phyloP scores from a whole-genome alignment of 2,113 vertebrate genomes.

The Lepus timidus region DNA sequence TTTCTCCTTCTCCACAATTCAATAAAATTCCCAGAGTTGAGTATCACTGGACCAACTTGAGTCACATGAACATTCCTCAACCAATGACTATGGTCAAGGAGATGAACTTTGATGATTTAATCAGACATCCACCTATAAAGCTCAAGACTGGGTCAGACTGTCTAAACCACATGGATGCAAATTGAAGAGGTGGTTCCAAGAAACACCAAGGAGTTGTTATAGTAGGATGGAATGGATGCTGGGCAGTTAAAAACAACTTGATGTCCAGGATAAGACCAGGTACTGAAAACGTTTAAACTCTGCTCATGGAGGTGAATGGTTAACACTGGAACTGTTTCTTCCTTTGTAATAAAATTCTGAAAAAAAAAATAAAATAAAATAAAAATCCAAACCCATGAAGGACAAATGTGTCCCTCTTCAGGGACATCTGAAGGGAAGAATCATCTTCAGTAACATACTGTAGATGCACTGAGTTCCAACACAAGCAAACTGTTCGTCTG shows the following conservation, averaged over 20 bases:
- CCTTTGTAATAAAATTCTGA: slow-evolving; percentile 39
- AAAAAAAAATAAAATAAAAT: slow-evolving; percentile 14
- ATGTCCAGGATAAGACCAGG: slow-evolving; percentile 8
- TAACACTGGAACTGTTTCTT: slow-evolving; percentile 54
- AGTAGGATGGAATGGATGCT: slow-evolving; percentile 50
- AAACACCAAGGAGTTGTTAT: slow-evolving; percentile 57
- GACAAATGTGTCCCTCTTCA: slow-evolving; percentile 13
- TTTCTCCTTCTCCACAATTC: slow-evolving; percentile 39
- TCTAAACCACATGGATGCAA: slow-evolving; percentile 44
- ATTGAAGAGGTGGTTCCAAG: slow-evolving; percentile 30
- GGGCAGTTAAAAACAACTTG: slow-evolving; percentile 49
- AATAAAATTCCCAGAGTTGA: slow-evolving; percentile 41
- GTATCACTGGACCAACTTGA: slow-evolving; percentile 61
- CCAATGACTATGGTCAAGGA: slow-evolving; percentile 53
- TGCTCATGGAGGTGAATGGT: slow-evolving; percentile 37
- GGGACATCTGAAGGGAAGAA: slow-evolving; percentile 46
- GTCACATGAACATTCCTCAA: slow-evolving; percentile 54
- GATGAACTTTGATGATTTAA: slow-evolving; percentile 48
- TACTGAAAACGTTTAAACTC: slow-evolving; percentile 47
- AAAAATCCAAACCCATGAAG: not conserved
- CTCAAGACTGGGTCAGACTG: not conserved
- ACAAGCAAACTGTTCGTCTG: slow-evolving; percentile 20
- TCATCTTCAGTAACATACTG: slow-evolving; percentile 18
- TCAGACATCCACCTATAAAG: slow-evolving; percentile 27
- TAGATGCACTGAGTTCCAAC: not conserved